These are phyloP conservation scores for Bombus terrestris DNA, from an alignment of 1,140 invertebrate genomes.

Conservation along the genomic window DNA sequence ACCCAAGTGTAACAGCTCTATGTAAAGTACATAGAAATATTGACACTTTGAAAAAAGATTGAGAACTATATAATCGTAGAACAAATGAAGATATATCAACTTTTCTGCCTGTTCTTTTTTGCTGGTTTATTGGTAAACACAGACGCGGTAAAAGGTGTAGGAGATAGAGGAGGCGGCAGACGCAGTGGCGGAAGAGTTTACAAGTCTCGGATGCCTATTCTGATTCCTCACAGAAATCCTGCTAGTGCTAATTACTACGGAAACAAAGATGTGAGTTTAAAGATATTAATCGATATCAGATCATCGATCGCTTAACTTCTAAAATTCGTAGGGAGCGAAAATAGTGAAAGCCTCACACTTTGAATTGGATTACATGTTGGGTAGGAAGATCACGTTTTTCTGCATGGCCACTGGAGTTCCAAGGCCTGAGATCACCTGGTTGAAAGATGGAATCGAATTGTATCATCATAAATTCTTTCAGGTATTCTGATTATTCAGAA, in stretches of 20 bases:
- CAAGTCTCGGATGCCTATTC: slow-evolving; percentile 84
- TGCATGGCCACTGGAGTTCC: slow-evolving; percentile 94
- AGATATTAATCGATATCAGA: not conserved
- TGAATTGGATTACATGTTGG: slow-evolving; percentile 95
- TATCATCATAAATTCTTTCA: slow-evolving; percentile 94
- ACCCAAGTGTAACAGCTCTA: not conserved
- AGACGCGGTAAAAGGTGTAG: slow-evolving; percentile 79
- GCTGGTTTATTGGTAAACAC: slow-evolving; percentile 64
- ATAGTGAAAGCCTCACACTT: slow-evolving; percentile 95
- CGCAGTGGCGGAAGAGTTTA: slow-evolving; percentile 80
- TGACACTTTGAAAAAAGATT: not conserved
- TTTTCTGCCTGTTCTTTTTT: slow-evolving; percentile 71
- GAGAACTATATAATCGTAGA: not conserved
- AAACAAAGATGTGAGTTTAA: slow-evolving; percentile 87
- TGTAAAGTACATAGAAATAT: not conserved
- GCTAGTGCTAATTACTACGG: slow-evolving; percentile 88
- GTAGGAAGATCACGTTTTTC: slow-evolving; percentile 95
- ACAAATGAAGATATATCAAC: slow-evolving; percentile 76
- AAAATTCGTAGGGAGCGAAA: slow-evolving; percentile 90
- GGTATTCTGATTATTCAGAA: slow-evolving; percentile 83
- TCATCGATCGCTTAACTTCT: not conserved
- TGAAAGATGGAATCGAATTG: slow-evolving; percentile 95
- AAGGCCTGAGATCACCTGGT: slow-evolving; percentile 94
- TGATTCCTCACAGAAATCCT: slow-evolving; percentile 86
- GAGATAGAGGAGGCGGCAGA: slow-evolving; percentile 73